These are phyloP conservation scores for Leptinotarsa haldemani DNA, from an alignment of 2,888 invertebrate species.

Conservation along the genomic window DNA sequence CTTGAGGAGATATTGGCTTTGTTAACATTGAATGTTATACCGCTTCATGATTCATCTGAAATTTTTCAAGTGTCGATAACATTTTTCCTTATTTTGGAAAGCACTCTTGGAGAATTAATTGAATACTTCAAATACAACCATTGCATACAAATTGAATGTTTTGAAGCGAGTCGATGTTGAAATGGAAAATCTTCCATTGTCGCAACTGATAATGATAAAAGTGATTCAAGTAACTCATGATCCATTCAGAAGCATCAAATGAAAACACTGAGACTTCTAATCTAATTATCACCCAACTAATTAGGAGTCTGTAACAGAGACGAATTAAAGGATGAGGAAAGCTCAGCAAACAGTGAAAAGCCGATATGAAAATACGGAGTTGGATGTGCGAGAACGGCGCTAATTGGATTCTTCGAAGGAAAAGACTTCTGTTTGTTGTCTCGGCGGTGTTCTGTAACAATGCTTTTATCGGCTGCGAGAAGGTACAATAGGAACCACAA, in stretches of 20 bases:
- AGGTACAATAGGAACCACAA: neutral
- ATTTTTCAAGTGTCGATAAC: too few relatives aligned
- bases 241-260: constrained; percentile 35
- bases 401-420: constrained; percentile 30
- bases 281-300: constrained; percentile 37
- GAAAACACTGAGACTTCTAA: constrained; percentile 37
- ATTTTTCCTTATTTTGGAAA: too few relatives aligned
- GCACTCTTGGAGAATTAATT: too few relatives aligned
- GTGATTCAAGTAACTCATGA: neutral
- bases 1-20: too few relatives aligned
- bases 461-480: neutral
- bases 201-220: too few relatives aligned
- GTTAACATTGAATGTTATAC: too few relatives aligned
- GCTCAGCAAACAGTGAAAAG: constrained; percentile 35
- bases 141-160: too few relatives aligned
- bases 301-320: constrained; percentile 36
- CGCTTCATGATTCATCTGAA: too few relatives aligned
- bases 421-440: constrained; percentile 5
- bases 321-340: constrained; percentile 33
- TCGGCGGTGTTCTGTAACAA: constrained; percentile 15
- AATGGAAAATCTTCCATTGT: too few relatives aligned
- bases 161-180: too few relatives aligned
- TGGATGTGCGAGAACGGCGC: constrained; percentile 22
- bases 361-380: constrained; percentile 32
- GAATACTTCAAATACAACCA: too few relatives aligned